Evolutionary conservation across 2,113 vertebrate genomes (phyloP).

Genomic region (Poeciliopsis prolifica): DNA sequence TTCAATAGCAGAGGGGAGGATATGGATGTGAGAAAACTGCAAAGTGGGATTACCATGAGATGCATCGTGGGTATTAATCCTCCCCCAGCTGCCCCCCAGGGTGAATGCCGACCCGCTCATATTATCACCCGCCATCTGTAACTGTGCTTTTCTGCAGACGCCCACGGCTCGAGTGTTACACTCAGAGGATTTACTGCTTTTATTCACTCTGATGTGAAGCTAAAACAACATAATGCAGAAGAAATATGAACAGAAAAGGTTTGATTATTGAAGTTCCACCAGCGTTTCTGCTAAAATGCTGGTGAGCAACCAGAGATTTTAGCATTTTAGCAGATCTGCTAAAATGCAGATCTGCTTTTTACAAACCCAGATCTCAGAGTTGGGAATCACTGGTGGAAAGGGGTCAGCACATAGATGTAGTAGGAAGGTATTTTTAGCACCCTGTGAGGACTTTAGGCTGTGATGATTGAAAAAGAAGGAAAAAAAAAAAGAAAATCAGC

Average conservation of each 20-base stretch:
- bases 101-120: conserved; percentile 26
- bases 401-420: not conserved
- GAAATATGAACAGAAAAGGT: conserved; percentile 40
- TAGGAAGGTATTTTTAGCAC: conserved; percentile 37
- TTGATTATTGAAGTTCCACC: not conserved
- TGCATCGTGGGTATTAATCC: conserved; percentile 64
- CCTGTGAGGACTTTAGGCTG: conserved; percentile 52
- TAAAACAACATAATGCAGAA: not conserved
- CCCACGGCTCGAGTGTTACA: conserved; percentile 6
- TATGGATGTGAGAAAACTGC: conserved; percentile 9
- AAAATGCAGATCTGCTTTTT: not conserved
- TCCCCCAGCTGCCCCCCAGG: not conserved
- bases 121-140: conserved; percentile 42
- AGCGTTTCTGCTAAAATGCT: not conserved
- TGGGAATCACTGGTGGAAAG: not conserved
- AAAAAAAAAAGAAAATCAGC: conserved; percentile 24
- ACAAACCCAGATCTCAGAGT: not conserved
- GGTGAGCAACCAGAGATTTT: too few species aligned
- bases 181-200: conserved; percentile 30
- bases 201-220: conserved; percentile 17
- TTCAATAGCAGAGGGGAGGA: conserved; percentile 35
- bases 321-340: too few species aligned
- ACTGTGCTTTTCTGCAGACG: conserved; percentile 55
- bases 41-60: conserved; percentile 54
- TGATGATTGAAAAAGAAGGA: conserved; percentile 2